Evolutionary conservation across 2,113 vertebrate genomes (phyloP), one percentile per base, ranked within the genome.

Genomic region (Hippoglossus stenolepis): DNA sequence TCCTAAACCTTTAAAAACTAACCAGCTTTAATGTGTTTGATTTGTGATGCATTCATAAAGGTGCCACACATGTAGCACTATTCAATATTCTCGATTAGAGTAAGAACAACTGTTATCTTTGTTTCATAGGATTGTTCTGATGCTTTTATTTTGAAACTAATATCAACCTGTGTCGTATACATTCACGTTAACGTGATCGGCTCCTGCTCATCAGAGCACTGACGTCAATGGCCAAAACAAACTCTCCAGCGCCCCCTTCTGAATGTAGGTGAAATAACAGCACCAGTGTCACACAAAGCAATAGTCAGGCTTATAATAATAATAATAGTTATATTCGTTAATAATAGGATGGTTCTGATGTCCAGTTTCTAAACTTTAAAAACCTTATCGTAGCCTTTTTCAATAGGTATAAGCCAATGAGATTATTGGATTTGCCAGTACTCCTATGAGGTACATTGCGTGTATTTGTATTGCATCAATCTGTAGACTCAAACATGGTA

Each of bases 191-290:
- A 8, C 21, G 66, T 84, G 60, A 79, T 26, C 2, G 23, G 0
- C 1, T 73, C 5, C 26, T 4, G 2, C 9, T 53, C 14, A 11
- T 17, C 35, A 68, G 45, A 14, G 4, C 17, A 80, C 64, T 90
- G 83, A 91, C 88, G 89, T 91, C 87, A 91, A 68, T 56, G 13
- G 59, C 43, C 79, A 91, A 20, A 91, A 91, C 80, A 90, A 90
- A 90, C 79, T 15, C 69, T 77, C 20, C 82, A 68, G 35, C 23
- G 73, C 79, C 83, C 49, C 65, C 75, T 0, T 28, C 8, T 64
- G 88, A 31, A 24, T 24, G 5, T 21, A 21, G 21, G 38, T 23
- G 62, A 17, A 64, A 45, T 21, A 64, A 17, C 51, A 54, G 8
- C 51, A 21, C 12, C 11, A 43, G 15, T 49, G 4, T 49, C 5